Evolutionary conservation across 2,113 vertebrate genomes (phyloP).

Genomic region (Desmodus rotundus): DNA sequence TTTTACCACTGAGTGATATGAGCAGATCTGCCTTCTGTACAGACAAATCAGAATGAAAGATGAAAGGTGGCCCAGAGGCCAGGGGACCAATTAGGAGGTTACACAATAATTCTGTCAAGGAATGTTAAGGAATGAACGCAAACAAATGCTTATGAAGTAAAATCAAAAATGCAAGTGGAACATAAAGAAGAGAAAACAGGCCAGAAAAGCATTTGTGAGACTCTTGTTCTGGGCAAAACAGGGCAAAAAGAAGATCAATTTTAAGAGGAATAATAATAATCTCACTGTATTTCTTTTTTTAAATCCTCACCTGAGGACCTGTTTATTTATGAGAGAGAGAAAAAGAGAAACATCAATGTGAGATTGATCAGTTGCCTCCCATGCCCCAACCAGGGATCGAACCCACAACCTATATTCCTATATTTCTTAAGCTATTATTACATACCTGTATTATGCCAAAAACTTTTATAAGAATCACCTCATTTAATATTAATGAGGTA

Average conservation of each 20-base stretch:
- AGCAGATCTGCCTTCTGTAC: neutral
- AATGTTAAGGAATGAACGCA: neutral
- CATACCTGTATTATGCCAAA: neutral
- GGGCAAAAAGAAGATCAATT: neutral
- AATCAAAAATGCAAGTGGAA: neutral
- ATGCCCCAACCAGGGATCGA: too few relatives aligned
- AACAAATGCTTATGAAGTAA: neutral
- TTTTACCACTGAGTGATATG: neutral
- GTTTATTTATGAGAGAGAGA: too few relatives aligned
- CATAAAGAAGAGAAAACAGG: neutral
- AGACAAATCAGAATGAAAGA: neutral
- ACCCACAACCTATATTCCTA: neutral
- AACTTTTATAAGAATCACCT: neutral
- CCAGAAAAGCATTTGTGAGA: neutral
- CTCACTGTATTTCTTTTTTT: neutral
- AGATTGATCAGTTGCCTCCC: too few relatives aligned
- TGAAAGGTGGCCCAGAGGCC: neutral
- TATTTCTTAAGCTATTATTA: neutral
- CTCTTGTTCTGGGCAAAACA: neutral
- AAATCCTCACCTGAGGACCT: too few relatives aligned
- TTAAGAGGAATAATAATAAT: neutral
- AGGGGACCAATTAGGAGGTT: neutral
- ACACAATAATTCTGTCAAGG: conserved; percentile 3
- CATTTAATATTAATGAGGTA: neutral
- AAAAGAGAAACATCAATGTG: too few relatives aligned